These are phyloP conservation scores for Himantopus leucocephalus DNA, from an alignment of 2,113 vertebrate species.

Conservation along the genomic window DNA sequence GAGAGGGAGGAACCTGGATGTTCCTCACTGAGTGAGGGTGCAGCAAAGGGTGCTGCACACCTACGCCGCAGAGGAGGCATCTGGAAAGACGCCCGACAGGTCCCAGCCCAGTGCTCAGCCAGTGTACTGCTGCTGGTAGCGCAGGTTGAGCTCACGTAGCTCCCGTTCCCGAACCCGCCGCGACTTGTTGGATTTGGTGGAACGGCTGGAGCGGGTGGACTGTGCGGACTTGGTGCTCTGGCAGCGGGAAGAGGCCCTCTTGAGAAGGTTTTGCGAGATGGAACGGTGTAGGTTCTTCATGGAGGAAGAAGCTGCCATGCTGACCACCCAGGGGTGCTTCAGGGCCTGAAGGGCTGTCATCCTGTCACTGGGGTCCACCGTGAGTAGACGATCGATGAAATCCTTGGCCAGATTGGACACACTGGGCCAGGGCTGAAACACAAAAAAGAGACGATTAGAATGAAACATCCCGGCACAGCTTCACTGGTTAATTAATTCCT, in stretches of 20 bases:
- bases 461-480: neutral
- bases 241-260: conserved; percentile 94
- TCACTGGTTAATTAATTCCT: neutral
- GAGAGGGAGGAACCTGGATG: neutral
- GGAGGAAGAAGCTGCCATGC: conserved; percentile 96
- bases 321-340: conserved; percentile 96
- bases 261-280: conserved; percentile 97
- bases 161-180: conserved; percentile 92
- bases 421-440: conserved; percentile 92
- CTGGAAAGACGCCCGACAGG: neutral
- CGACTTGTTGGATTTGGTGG: conserved; percentile 94
- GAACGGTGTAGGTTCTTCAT: conserved; percentile 98
- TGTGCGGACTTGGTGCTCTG: conserved; percentile 98
- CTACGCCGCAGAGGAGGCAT: neutral
- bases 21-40: neutral
- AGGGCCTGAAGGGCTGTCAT: conserved; percentile 92
- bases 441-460: neutral
- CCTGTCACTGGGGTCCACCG: conserved; percentile 89
- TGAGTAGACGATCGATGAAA: conserved; percentile 94
- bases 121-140: conserved; percentile 95
- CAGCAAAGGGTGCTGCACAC: neutral
- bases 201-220: conserved; percentile 93
- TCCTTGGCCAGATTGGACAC: conserved; percentile 98
- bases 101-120: conserved; percentile 73
- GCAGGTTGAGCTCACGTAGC: conserved; percentile 92